Base-by-base conservation (phyloP, 2,797 vertebrate species). In the Neosilurus mollespiculum region DNA sequence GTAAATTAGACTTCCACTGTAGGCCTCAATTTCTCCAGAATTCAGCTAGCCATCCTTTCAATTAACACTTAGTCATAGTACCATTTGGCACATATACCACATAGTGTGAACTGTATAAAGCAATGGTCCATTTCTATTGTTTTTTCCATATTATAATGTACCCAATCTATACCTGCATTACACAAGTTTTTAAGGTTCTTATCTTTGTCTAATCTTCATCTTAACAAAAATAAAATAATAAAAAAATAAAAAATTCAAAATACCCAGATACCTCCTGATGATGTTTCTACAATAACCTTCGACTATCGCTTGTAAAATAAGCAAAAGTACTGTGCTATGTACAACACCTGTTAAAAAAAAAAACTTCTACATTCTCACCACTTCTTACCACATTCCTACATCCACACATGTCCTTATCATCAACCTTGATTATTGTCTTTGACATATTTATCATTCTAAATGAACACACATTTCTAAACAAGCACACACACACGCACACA, bases 391-490 rank as follows among this genome's bases (percentile, higher is more conserved):
- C 16, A 73, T 75, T 26, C 18, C 18, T 9, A 49, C 2, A 14
- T 62, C 30, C 2, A 54, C 43, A 54, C 62, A 69, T 76, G 71
- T 53, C 61, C 61, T 70, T 70, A 62, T 81, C 54, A 84, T 77
- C 71, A 69, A 24, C 43, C 6, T 54, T 43, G 64, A 81, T 81
- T 81, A 84, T 77, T 66, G 64, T 81, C 24, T 84, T 34, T 77
- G 79, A 62, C 64, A 37, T 54, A 70, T 66, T 80, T 70, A 37
- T 54, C 43, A 81, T 81, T 26, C 15, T 58, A 62, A 61, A 30
- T 64, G 58, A 43, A 66, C 69, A 56, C 56, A 15, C 61, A 70
- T 51, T 59, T 26, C 14, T 37, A 16, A 18, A 62, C n/a, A 61
- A n/a, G 10, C 51, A 56, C 71, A 26, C 69, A 71, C 69, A 71